Conservation (phyloP, 2,113 vertebrate species). For the Elanoides forficatus region DNA sequence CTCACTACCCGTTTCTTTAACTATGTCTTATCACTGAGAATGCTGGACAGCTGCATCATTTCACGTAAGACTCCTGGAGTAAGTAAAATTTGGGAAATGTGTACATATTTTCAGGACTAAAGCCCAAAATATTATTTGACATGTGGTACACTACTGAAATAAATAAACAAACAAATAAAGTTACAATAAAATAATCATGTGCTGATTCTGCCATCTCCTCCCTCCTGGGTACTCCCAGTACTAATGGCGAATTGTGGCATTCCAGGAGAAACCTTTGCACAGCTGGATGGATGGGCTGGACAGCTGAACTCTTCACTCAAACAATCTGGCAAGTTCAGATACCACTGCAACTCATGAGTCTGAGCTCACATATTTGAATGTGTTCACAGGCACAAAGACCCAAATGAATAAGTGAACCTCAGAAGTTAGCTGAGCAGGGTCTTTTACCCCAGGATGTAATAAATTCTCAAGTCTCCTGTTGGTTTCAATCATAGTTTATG, state of each 20-base stretch:
- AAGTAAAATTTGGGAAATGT: background rate
- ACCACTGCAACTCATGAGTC: background rate
- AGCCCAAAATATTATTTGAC: background rate
- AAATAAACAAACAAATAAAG: background rate
- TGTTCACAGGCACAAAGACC: background rate
- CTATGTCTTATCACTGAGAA: background rate
- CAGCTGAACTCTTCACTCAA: background rate
- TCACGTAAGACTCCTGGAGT: fast-evolving
- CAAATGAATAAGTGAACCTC: background rate
- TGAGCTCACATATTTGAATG: background rate
- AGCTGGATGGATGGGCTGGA: background rate
- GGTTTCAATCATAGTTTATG: background rate
- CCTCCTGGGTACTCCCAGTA: background rate
- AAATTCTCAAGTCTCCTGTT: background rate
- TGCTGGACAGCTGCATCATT: background rate
- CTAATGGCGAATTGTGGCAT: background rate
- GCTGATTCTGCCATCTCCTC: background rate
- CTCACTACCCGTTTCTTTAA: background rate
- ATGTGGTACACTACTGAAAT: background rate
- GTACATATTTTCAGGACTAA: background rate
- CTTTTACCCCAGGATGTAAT: background rate
- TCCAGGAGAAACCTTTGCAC: background rate
- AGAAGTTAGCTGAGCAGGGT: background rate
- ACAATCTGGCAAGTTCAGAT: background rate
- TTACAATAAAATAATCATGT: background rate